Conservation (phyloP, 2,113 vertebrate species). For the Thermophis baileyi region DNA sequence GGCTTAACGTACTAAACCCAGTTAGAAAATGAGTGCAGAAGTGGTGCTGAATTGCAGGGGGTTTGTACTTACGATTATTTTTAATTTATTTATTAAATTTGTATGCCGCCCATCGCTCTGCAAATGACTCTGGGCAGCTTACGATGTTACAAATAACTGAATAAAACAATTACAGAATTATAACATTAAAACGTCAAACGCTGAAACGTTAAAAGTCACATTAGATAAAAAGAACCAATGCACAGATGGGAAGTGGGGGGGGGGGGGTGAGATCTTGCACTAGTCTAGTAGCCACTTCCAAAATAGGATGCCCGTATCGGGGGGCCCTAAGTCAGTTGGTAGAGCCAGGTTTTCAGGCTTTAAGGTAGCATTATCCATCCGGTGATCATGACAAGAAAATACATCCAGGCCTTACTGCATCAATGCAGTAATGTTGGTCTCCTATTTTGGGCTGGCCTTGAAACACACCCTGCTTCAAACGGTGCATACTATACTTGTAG, state of each 20-base stretch:
- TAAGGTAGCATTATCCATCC: not conserved
- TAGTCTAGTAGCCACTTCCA: not conserved
- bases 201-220: not conserved
- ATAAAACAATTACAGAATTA: not conserved
- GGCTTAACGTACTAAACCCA: not conserved
- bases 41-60: not conserved
- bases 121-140: no score
- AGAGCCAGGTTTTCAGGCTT: not conserved
- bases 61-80: no score
- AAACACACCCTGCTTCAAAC: not conserved
- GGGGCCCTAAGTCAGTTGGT: not conserved
- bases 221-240: not conserved
- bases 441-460: not conserved
- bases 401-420: not conserved
- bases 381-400: not conserved
- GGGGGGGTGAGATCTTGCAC: not conserved
- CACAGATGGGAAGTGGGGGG: not conserved
- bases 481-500: not conserved
- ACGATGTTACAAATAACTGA: no score
- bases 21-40: not conserved
- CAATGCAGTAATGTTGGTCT: not conserved
- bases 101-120: no score
- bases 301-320: not conserved
- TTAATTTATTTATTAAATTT: no score
- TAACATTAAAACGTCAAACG: not conserved